Evolutionary conservation across 2,797 vertebrate species (phyloP), one percentile per base, ranked within the genome.

Genomic region (Buphagus erythrorhynchus): DNA sequence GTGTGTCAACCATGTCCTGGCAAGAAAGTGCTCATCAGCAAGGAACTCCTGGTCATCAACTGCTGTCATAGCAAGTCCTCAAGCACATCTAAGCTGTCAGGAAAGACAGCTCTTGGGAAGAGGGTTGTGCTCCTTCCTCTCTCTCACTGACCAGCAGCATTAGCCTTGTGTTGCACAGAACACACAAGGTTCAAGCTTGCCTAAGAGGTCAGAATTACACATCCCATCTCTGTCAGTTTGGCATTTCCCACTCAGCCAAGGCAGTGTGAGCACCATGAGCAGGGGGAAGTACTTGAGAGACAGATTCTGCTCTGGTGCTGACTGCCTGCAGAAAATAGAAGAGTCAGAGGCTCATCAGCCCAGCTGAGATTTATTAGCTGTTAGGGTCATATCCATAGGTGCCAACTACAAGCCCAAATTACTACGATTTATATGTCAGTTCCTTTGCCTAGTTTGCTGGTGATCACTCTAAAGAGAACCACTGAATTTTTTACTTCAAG

Each of bases 11-110:
- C 13, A 20, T 0, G 0, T 31, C 20, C 10, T 45, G 29, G 29
- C 3, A 17, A 43, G 25, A 73, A 90, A 62, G 2, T 10, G 3
- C 10, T 72, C n/a, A 45, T 12, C 24, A 52, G n/a, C 43, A 43
- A 21, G 0, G 1, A 69, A 10, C 5, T 58, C 21, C 11, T 48
- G 21, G 2, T 52, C 5, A 40, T 40, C n/a, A 46, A 4, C 25
- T 76, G 52, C 49, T 66, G 15, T 12, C 17, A 36, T 3, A 74
- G 11, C 16, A 67, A n/a, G 33, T 49, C 33, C 46, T 71, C 38
- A 18, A 48, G n/a, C 2, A 29, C 7, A 24, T n/a, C 28, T 54
- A 45, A 87, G 9, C 16, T 48, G 24, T 6, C 52, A 49, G 49
- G 36, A 61, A 78, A 20, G 4, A 51, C 36, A 43, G 31, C 5